phyloP scores from a whole-genome alignment of 2,888 invertebrate genomes.

The Celastrina argiolus region DNA sequence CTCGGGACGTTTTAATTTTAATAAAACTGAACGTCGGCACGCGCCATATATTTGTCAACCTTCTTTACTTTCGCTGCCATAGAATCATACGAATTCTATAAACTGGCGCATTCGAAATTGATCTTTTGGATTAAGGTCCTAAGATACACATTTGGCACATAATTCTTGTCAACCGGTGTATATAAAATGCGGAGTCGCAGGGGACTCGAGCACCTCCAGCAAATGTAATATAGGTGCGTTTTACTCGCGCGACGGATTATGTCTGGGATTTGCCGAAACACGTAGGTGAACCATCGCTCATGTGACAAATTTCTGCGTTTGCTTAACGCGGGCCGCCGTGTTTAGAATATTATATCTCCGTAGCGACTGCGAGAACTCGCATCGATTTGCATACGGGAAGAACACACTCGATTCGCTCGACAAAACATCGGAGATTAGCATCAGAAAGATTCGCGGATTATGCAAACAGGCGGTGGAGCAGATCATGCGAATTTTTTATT shows the following conservation, averaged over 20 bases:
- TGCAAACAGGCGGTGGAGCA: constrained; percentile 27
- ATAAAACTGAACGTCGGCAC: constrained; percentile 76
- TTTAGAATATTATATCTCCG: constrained; percentile 72
- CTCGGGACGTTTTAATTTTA: constrained; percentile 72
- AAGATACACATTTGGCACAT: constrained; percentile 71
- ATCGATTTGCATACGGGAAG: constrained; percentile 69
- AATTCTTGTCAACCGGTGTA: constrained; percentile 56
- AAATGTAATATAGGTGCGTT: constrained; percentile 77
- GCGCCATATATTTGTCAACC: constrained; percentile 77
- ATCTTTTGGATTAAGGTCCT: constrained; percentile 62
- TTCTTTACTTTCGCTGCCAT: constrained; percentile 75
- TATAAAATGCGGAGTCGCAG: constrained; percentile 62
- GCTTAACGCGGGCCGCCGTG: constrained; percentile 73
- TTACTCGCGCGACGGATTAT: constrained; percentile 72
- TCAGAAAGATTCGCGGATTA: constrained; percentile 28
- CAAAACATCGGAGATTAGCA: constrained; percentile 32
- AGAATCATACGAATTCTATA: constrained; percentile 65
- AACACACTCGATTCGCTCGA: constrained; percentile 39
- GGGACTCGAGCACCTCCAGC: constrained; percentile 72
- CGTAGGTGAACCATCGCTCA: constrained; percentile 78
- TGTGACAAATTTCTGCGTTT: constrained; percentile 78
- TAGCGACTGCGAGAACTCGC: constrained; percentile 54
- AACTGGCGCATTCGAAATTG: constrained; percentile 53
- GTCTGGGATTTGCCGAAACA: constrained; percentile 75
- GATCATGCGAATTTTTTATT: constrained; percentile 23